Base-by-base conservation (phyloP, 2,113 vertebrate genomes). In the Copsychus sechellarum region DNA sequence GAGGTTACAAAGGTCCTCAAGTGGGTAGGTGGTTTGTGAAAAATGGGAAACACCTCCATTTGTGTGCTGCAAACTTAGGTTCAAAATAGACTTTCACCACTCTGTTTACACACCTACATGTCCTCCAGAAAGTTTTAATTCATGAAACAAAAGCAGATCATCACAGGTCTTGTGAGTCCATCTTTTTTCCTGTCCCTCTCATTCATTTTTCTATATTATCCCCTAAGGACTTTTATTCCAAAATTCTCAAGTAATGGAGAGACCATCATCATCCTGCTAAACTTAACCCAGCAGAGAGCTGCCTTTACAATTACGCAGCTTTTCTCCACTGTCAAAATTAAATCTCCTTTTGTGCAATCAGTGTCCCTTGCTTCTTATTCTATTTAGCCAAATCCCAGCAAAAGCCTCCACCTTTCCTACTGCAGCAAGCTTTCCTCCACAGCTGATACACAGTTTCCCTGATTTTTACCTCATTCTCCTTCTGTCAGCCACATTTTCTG, bases 101-200 rank as follows among this genome's bases (percentile, higher is more conserved):
- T 28, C 38, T 36, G 8, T 56, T 57, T 51, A 78, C 12, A 73
- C 0, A 6, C 25, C 14, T 25, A 45, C 12, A 8, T 8, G 13
- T 67, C 53, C 76, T 34, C 33, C n/a, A 74, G n/a, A 45, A 81
- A 72, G 38, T 17, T 80, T 17, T 65, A 64, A 66, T 67, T n/a
- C 0, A 0, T 17, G 8, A 24, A 82, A 60, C 3, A 77, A n/a
- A 67, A 28, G 43, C 26, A 89, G 62, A 72, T 58, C 0, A 0
- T 34, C 50, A 65, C 21, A 51, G 7, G 11, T 70, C n/a, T 73
- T 77, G 11, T 36, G 18, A 83, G 31, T 12, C 31, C 19, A 20
- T 42, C 12, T 56, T 76, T 86, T 50, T 33, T 56, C 19, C n/a
- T 36, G 3, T 19, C 73, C 34, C 77, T 76, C n/a, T 62, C 20